Base-by-base conservation (phyloP, 2,113 vertebrate genomes). In the Callithrix jacchus region DNA sequence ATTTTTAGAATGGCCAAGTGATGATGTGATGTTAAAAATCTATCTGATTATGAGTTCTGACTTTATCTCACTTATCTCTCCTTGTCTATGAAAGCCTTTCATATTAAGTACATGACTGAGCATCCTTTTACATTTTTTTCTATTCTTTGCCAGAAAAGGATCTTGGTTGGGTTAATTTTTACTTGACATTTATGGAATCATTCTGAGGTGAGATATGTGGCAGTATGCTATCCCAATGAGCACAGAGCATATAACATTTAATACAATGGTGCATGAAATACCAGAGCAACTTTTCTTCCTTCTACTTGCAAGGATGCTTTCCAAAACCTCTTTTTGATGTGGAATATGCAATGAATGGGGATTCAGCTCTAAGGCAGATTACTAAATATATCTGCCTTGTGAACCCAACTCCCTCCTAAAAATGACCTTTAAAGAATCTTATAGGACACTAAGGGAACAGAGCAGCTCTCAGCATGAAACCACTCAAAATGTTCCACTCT, bases 221-320 rank as follows among this genome's bases (percentile, higher is more conserved):
- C 58, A 66, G 58, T 61, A 20, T 12, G 70, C 56, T 37, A 25
- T 25, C 40, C 52, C 2, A 20, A 25, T 68, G 87, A 87, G 64
- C 11, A n/a, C 52, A 76, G 58, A 94, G 61, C 83, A 54, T 2
- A 1, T 20, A 74, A 88, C 79, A 85, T 91, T 88, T 86, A 93
- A 47, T 7, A 93, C 32, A 80, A 74, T 25, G 89, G 80, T 35
- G 40, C 79, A 8, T 64, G 93, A 96, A 94, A 98, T 91, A 73
- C 73, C 79, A 96, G 47, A 61, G 68, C 73, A 42, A 84, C 73
- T 82, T 83, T 61, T 82, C 47, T 74, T 54, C 68, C 66, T 54
- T 74, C 42, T n/a, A 42, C 66, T 61, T 66, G 71, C 8, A 71
- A 77, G n/a, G 40, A 45, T 40, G 86, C n/a, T 79, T 87, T 82